A percentile compares a stretch with the other conserved stretches of the same genome.
Evolutionary conservation across 2,888 invertebrate genomes (phyloP).

Genomic region (Lasioglossum vierecki): DNA sequence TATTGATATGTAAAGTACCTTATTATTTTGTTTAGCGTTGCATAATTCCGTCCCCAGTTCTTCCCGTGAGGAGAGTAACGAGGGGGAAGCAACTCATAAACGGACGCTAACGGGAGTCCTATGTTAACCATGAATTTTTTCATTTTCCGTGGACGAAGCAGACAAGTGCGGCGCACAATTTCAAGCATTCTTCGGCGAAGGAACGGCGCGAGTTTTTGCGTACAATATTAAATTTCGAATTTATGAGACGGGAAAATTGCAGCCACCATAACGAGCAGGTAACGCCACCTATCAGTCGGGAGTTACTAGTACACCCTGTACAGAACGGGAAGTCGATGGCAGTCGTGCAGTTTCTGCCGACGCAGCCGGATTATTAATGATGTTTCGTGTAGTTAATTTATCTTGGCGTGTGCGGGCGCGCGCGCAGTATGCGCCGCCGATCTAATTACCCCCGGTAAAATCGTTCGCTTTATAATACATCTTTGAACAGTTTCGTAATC

Average conservation of each 20-base stretch:
- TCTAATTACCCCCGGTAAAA: neutral
- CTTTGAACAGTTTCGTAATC: conserved; percentile 35
- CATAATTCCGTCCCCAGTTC: neutral
- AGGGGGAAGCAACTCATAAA: neutral
- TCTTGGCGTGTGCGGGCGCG: neutral
- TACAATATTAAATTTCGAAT: conserved; percentile 35
- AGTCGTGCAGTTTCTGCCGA: neutral
- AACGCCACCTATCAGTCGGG: neutral
- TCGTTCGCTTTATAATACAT: conserved; percentile 28
- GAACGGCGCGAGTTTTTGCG: neutral
- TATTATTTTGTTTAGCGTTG: neutral
- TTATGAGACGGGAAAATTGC: neutral
- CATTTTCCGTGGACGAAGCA: conserved; percentile 23
- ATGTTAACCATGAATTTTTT: conserved; percentile 22
- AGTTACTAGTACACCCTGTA: conserved; percentile 15
- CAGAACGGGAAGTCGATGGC: conserved; percentile 13
- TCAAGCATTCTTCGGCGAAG: conserved; percentile 26
- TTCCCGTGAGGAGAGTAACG: neutral
- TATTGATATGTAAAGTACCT: neutral
- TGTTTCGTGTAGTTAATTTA: conserved; percentile 24
- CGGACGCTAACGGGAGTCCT: neutral
- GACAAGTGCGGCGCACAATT: conserved; percentile 23
- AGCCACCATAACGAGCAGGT: neutral
- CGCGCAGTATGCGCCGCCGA: neutral
- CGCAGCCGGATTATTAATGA: conserved; percentile 40